Base-by-base conservation (phyloP, 2,113 vertebrate species). In the pig (Sus scrofa) region DNA sequence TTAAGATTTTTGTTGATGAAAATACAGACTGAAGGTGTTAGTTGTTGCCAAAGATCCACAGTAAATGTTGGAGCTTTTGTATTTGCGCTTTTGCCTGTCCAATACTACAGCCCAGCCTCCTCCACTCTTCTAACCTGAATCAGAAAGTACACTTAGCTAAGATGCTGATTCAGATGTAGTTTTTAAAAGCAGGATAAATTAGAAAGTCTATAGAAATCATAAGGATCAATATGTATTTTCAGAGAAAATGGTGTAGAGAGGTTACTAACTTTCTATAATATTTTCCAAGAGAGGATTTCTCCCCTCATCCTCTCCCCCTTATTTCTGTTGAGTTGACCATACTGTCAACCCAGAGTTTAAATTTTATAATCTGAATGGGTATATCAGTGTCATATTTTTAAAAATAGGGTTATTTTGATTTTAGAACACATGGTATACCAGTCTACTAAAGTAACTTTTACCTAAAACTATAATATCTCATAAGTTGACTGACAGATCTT, bases 341-440 rank as follows among this genome's bases (percentile, higher is more conserved):
- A 39, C 79, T 62, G 19, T 27, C 7, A 75, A 37, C 6, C 6
- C 71, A 32, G n/a, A 90, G 62, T 91, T 91, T 87, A 85, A 54
- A n/a, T 77, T 84, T 93, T 63, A 34, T 75, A 65, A 81, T 67
- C 83, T 44, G 10, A 83, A 68, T 50, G 27, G 24, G 6, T 78
- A 2, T 60, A 34, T 94, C 30, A 88, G 7, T 54, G 58, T 79
- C 26, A 15, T 54, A 58, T 83, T 91, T 85, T 77, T 68, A 1
- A 92, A 89, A 95, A 78, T 10, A 52, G 79, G 22, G 5, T 73
- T 91, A 68, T n/a, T 86, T 84, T 92, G 52, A 26, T 93, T 95
- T 97, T 89, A 94, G 89, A 96, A 62, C 5, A 68, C 26, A 89
- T 12, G 32, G 50, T 81, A 27, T 86, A 56, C 93, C 62, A 89